These are phyloP conservation scores for Dorcus parallelipipedus DNA, from an alignment of 2,888 invertebrate species.

Conservation along the genomic window DNA sequence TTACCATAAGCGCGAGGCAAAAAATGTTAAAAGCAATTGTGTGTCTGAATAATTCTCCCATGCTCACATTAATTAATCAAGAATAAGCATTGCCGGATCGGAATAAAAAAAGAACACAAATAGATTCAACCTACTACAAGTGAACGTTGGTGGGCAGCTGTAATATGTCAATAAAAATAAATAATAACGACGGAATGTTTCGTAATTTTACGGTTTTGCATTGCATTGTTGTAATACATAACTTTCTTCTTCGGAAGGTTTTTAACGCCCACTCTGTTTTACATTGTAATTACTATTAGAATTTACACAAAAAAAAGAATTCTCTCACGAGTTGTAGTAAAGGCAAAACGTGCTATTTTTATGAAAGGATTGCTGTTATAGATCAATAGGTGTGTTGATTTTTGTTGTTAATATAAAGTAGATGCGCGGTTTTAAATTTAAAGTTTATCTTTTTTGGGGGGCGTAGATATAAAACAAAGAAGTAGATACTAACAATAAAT, in stretches of 20 bases:
- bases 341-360: too few species aligned
- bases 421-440: too few species aligned
- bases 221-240: conserved; percentile 34
- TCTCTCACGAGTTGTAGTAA: too few species aligned
- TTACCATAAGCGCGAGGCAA: conserved; percentile 8
- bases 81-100: conserved; percentile 7
- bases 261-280: background rate
- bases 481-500: too few species aligned
- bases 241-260: conserved; percentile 33
- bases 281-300: too few species aligned
- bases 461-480: too few species aligned
- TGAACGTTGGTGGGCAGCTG: conserved; percentile 11
- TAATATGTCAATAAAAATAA: conserved; percentile 17
- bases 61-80: conserved; percentile 19
- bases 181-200: conserved; percentile 25
- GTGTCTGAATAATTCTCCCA: conserved; percentile 14
- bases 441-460: too few species aligned
- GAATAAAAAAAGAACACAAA: conserved; percentile 8
- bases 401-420: too few species aligned
- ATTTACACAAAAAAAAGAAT: too few species aligned
- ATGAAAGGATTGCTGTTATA: too few species aligned
- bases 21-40: conserved; percentile 20
- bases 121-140: conserved; percentile 17
- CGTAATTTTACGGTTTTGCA: conserved; percentile 38
- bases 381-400: too few species aligned